Conservation (phyloP, 2,888 invertebrate genomes). For the Anorthoa munda region DNA sequence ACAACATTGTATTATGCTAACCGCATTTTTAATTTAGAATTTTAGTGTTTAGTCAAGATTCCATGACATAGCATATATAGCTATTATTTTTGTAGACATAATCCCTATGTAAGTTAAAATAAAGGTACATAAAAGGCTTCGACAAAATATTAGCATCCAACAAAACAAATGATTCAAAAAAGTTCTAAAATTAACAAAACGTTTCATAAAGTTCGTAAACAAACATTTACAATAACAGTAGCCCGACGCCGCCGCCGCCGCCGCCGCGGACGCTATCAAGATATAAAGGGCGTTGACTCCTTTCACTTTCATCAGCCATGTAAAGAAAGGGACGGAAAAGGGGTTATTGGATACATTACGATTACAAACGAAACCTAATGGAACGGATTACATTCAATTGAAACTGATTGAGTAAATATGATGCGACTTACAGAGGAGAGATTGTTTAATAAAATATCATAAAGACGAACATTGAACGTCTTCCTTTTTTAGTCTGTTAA, state of each 20-base stretch:
- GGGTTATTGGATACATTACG: slow-evolving; percentile 4
- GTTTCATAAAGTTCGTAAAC: slow-evolving; percentile 9
- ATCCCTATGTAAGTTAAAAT: background rate
- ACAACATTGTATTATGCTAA: background rate
- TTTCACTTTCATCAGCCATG: slow-evolving; percentile 50
- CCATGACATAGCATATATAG: too few relatives aligned
- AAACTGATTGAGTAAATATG: background rate
- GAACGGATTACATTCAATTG: slow-evolving; percentile 18
- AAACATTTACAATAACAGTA: slow-evolving; percentile 27
- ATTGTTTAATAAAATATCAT: background rate
- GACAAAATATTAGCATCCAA: slow-evolving; percentile 1
- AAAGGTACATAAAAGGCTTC: background rate
- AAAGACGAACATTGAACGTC: background rate
- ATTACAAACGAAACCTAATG: slow-evolving; percentile 10
- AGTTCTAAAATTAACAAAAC: slow-evolving; percentile 25
- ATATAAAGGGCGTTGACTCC: slow-evolving; percentile 49
- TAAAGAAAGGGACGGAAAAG: slow-evolving; percentile 26
- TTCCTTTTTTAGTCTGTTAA: background rate
- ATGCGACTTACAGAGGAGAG: background rate
- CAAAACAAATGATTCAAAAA: background rate
- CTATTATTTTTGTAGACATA: background rate
- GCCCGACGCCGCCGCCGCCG: background rate
- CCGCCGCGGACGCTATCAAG: slow-evolving; percentile 37
- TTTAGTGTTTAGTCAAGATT: background rate
- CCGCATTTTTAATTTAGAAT: background rate